Evolutionary conservation across 2,888 invertebrate genomes (phyloP).

Genomic region (Liodrosophila aerea): DNA sequence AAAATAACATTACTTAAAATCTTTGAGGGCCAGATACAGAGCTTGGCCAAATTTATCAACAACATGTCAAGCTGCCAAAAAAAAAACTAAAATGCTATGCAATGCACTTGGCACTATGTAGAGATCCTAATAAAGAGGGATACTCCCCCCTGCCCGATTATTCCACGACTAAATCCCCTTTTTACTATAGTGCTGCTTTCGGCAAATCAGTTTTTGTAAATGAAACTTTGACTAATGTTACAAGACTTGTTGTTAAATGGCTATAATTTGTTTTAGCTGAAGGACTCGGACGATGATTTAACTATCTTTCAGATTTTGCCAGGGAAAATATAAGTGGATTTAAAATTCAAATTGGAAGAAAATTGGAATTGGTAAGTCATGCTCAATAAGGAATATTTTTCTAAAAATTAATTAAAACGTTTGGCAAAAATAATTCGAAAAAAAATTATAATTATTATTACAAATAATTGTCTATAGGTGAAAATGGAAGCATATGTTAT

Average conservation of each 20-base stretch:
- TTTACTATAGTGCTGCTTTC: conserved; percentile 5
- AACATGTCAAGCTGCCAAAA: conserved; percentile 73
- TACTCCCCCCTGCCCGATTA: too few species aligned
- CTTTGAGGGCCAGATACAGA: conserved; percentile 2
- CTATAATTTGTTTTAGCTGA: neutral
- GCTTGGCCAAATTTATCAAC: conserved; percentile 50
- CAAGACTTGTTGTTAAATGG: conserved; percentile 11
- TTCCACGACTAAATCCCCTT: neutral
- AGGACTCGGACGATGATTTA: neutral
- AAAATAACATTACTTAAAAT: conserved; percentile 58
- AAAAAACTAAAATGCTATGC: conserved; percentile 17
- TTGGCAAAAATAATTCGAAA: too few species aligned
- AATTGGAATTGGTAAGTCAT: too few species aligned
- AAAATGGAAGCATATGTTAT: too few species aligned
- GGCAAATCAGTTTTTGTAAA: conserved; percentile 36
- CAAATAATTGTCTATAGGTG: too few species aligned
- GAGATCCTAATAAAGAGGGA: too few species aligned
- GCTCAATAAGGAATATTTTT: too few species aligned
- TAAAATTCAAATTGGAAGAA: too few species aligned
- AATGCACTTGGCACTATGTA: conserved; percentile 14
- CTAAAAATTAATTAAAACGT: too few species aligned
- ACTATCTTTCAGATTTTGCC: too few species aligned
- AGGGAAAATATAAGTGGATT: too few species aligned
- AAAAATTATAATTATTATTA: too few species aligned
- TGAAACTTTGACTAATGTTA: conserved; percentile 21